Evolutionary conservation across 2,113 vertebrate species (phyloP).

Genomic region (Varanus salvator): DNA sequence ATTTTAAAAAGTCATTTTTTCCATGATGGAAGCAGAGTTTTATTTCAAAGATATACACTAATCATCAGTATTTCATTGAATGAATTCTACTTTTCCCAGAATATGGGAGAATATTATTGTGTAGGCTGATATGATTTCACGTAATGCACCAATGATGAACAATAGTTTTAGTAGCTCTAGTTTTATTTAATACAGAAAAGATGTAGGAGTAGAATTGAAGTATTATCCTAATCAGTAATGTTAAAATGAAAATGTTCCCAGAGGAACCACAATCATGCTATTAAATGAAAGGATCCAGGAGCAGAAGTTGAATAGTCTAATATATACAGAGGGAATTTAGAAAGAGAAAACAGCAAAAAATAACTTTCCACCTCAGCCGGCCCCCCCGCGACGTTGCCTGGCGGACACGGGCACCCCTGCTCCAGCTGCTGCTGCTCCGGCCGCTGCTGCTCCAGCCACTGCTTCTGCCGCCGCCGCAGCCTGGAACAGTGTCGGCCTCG

Average conservation of each 20-base stretch:
- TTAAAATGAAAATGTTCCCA: constrained; percentile 26
- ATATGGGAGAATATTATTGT: background rate
- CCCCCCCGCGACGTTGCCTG: too few relatives aligned
- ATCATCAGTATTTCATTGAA: background rate
- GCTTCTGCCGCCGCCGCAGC: too few relatives aligned
- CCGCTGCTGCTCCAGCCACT: too few relatives aligned
- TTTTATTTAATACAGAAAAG: constrained; percentile 19
- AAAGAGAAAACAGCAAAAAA: background rate
- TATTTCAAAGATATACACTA: background rate
- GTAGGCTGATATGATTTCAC: background rate
- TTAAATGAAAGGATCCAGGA: constrained; percentile 1
- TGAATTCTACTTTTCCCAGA: constrained; percentile 1
- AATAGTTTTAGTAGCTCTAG: background rate
- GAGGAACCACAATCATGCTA: background rate
- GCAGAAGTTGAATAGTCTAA: background rate
- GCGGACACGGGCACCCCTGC: too few relatives aligned
- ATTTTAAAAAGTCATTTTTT: background rate
- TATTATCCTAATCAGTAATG: constrained; percentile 20
- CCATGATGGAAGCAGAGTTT: background rate
- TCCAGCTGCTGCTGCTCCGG: too few relatives aligned
- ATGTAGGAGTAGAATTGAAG: background rate
- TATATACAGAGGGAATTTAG: background rate
- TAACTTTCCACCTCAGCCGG: too few relatives aligned
- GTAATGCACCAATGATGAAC: constrained; percentile 14
- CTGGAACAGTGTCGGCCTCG: too few relatives aligned